These are phyloP conservation scores for Epinotia brunnichana DNA, from an alignment of 2,888 invertebrate genomes.

Conservation along the genomic window DNA sequence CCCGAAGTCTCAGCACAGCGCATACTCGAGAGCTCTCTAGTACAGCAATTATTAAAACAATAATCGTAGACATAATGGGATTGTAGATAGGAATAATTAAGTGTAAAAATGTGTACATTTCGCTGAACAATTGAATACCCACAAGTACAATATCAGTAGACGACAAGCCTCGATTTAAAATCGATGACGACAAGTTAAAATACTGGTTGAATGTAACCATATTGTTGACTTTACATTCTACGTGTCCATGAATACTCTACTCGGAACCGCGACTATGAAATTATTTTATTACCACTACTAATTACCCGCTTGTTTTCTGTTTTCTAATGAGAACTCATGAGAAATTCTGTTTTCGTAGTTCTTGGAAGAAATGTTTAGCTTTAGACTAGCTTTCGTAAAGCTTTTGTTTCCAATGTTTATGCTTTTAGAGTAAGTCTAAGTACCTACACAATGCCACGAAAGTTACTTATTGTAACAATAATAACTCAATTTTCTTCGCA, in stretches of 20 bases:
- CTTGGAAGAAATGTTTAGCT: slow-evolving; percentile 1
- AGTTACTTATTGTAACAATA: background rate
- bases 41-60: too few relatives aligned
- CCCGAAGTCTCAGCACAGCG: too few relatives aligned
- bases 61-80: too few relatives aligned
- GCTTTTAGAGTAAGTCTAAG: background rate
- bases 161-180: too few relatives aligned
- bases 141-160: background rate
- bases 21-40: too few relatives aligned
- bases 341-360: slow-evolving; percentile 29
- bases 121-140: too few relatives aligned
- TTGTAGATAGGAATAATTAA: too few relatives aligned
- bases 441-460: background rate
- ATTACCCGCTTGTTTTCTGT: slow-evolving; percentile 32
- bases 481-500: background rate
- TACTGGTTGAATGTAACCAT: slow-evolving; percentile 1
- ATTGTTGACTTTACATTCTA: slow-evolving; percentile 15
- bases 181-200: background rate
- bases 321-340: slow-evolving; percentile 22
- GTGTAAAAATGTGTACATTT: too few relatives aligned
- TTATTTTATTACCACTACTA: slow-evolving; percentile 36
- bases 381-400: background rate
- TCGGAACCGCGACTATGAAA: slow-evolving; percentile 22
- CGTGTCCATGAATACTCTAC: slow-evolving; percentile 20
- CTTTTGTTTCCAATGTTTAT: background rate